These are phyloP conservation scores for Zootoca vivipara DNA, from an alignment of 2,113 vertebrate genomes.

Conservation along the genomic window DNA sequence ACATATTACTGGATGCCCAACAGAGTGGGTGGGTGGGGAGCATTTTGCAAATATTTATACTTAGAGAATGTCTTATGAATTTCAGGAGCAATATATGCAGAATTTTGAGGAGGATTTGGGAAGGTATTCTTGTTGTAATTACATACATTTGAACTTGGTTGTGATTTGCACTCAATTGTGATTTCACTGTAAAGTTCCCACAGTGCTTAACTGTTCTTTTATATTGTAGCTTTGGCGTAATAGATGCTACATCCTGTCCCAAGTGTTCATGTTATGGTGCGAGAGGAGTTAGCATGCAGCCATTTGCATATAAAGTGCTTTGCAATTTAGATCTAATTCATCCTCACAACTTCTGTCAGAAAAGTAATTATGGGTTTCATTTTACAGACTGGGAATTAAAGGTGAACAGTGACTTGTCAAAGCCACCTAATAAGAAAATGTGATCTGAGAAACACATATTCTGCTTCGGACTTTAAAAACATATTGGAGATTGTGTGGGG, in stretches of 20 bases:
- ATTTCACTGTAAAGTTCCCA: background rate
- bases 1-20: background rate
- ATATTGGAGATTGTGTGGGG: background rate
- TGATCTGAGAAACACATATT: constrained; percentile 22
- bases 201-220: background rate
- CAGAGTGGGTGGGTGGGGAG: background rate
- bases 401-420: constrained; percentile 29
- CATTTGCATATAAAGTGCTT: constrained; percentile 35
- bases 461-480: background rate
- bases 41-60: background rate
- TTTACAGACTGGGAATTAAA: constrained; percentile 23
- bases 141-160: background rate
- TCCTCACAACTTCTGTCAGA: constrained; percentile 17
- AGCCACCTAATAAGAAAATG: constrained; percentile 22
- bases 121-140: background rate
- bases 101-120: background rate
- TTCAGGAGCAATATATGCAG: background rate
- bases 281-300: constrained; percentile 12
- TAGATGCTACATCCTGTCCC: background rate
- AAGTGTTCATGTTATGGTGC: background rate
- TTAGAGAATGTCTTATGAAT: background rate
- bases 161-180: background rate
- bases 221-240: background rate
- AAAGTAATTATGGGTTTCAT: constrained; percentile 32
- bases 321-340: constrained; percentile 35